A percentile compares a stretch with the other conserved stretches of the same genome.
Conservation (phyloP, 2,113 vertebrate species). For the Cyanoderma ruficeps region DNA sequence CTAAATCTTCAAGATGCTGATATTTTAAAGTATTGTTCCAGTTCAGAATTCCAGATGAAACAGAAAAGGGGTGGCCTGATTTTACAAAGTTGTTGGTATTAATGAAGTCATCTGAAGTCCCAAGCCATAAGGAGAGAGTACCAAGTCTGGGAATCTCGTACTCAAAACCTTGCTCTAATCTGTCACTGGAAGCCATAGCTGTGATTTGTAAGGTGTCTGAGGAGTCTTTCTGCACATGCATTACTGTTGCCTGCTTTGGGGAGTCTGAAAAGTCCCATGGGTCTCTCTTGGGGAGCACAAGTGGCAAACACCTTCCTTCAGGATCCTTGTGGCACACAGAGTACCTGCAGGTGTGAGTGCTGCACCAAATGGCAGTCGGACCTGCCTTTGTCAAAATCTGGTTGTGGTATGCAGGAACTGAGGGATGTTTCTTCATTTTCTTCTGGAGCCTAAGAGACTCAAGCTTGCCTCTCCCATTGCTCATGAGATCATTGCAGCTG, state of each 20-base stretch:
- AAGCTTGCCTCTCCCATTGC: not conserved
- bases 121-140: not conserved
- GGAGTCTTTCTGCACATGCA: not conserved
- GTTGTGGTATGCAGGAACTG: not conserved
- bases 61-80: not conserved
- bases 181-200: not conserved
- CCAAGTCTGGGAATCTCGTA: not conserved
- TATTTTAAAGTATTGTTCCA: not conserved
- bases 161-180: not conserved
- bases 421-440: not conserved
- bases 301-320: not conserved
- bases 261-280: not conserved
- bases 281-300: not conserved
- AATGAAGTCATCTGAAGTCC: not conserved
- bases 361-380: not conserved
- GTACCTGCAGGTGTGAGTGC: not conserved
- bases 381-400: not conserved
- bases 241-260: not conserved
- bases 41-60: not conserved
- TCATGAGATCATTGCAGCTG: not conserved
- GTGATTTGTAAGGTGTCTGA: not conserved
- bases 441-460: not conserved
- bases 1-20: not conserved
- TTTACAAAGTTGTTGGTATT: not conserved
- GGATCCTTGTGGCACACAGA: fast-evolving